Evolutionary conservation across 2,797 vertebrate genomes (phyloP), one percentile per base, ranked within the genome.

Genomic region (Anableps anableps): DNA sequence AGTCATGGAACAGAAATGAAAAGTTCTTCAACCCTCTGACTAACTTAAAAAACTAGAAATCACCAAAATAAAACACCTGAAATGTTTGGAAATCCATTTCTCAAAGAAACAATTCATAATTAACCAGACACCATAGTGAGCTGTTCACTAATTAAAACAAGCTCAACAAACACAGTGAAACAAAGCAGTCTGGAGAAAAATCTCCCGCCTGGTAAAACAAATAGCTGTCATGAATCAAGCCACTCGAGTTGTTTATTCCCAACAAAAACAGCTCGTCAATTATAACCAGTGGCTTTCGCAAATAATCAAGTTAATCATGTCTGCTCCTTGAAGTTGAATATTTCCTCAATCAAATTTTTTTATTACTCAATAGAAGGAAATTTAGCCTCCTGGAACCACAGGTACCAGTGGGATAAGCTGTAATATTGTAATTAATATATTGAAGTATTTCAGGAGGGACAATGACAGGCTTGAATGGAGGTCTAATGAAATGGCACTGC

Each of bases 391-490:
- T 36, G 4, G 6, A 31, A 23, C 47, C 14, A 19, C 9, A 36
- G 21, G 29, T 7, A 72, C 45, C 29, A 34, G 72, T 36, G 72
- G 29, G 31, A 53, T 38, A 55, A 51, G 26, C 36, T 16, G 21
- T 55, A 53, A 53, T 55, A 38, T 74, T 74, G 72, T n/a, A 74
- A 74, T 53, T 38, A 74, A 53, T 74, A 73, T 50, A 23, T 43
- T 70, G 23, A 23, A 45, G 41, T 16, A 9, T 23, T 73, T 73
- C 26, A 73, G 9, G 9, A 51, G 31, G 23, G 31, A 53, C 19
- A 13, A 23, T 53, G 11, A 74, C 11, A 3, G 31, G 16, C 11
- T 74, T 74, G 72, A 74, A 55, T 74, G 21, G 72, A n/a, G 23
- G 50, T n/a, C 48, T 74, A 74, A 55, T 74, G 21, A 38, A 55